Conservation (phyloP, 2,113 vertebrate genomes). For the Atlantisia rogersi region DNA sequence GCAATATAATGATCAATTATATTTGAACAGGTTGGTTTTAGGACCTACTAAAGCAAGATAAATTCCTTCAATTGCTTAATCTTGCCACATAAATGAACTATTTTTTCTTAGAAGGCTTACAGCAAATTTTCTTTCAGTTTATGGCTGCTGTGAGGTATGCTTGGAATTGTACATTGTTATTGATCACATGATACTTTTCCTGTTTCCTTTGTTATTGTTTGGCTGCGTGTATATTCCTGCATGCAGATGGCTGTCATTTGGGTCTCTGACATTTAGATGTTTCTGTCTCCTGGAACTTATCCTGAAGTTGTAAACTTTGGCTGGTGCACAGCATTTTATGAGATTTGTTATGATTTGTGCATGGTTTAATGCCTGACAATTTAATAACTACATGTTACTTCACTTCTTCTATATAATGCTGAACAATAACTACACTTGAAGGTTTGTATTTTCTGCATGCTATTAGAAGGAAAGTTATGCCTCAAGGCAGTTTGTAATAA, state of each 20-base stretch:
- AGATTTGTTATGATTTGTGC: constrained; percentile 57
- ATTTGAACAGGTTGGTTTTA: not conserved
- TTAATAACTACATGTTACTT: constrained; percentile 68
- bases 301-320: constrained; percentile 11
- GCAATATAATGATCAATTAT: not conserved
- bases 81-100: not conserved
- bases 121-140: not conserved
- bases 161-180: not conserved
- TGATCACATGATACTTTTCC: not conserved
- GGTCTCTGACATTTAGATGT: not conserved
- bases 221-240: not conserved
- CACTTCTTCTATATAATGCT: constrained; percentile 19
- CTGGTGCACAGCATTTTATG: not conserved
- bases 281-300: not conserved
- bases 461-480: constrained; percentile 63
- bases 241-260: not conserved
- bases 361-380: constrained; percentile 60
- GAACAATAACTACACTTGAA: constrained; percentile 54
- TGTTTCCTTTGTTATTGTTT: not conserved
- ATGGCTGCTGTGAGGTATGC: not conserved
- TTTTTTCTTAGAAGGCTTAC: not conserved
- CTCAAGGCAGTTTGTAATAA: constrained; percentile 60
- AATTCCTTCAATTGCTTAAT: not conserved
- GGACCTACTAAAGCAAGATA: not conserved
- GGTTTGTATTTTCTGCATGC: constrained; percentile 35